phyloP scores from a whole-genome alignment of 2,113 vertebrate genomes.

The Brachypodius melanocephalos region DNA sequence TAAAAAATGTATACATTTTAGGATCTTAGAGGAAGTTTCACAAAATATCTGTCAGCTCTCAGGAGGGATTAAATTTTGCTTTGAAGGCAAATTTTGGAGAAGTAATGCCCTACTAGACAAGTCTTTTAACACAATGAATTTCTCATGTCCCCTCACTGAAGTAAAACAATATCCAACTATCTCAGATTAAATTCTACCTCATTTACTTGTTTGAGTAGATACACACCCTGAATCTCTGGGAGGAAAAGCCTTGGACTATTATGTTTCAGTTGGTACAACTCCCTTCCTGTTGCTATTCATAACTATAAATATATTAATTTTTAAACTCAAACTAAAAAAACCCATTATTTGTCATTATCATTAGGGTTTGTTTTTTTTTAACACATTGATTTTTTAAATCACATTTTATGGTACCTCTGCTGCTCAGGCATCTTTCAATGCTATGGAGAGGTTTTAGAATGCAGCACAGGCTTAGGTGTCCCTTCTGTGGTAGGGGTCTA shows the following conservation, averaged over 20 bases:
- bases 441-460: background rate
- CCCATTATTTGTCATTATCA: background rate
- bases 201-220: background rate
- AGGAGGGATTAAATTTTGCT: background rate
- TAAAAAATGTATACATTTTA: background rate
- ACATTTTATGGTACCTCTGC: background rate
- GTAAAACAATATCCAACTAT: background rate
- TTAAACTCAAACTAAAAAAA: background rate
- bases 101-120: background rate
- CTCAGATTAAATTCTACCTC: background rate
- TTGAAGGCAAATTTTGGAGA: background rate
- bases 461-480: rapidly evolving
- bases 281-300: slow-evolving; percentile 65
- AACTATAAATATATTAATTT: background rate
- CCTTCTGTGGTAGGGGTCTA: background rate
- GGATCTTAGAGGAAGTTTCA: background rate
- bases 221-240: background rate
- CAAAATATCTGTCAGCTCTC: background rate
- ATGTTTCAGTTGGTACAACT: slow-evolving; percentile 40
- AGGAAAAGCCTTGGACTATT: slow-evolving; percentile 40
- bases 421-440: background rate
- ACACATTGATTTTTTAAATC: background rate
- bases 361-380: background rate
- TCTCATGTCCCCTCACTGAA: background rate
- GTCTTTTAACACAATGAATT: background rate